These are phyloP conservation scores for Tipula helvola DNA, from an alignment of 2,888 invertebrate genomes.

Conservation along the genomic window DNA sequence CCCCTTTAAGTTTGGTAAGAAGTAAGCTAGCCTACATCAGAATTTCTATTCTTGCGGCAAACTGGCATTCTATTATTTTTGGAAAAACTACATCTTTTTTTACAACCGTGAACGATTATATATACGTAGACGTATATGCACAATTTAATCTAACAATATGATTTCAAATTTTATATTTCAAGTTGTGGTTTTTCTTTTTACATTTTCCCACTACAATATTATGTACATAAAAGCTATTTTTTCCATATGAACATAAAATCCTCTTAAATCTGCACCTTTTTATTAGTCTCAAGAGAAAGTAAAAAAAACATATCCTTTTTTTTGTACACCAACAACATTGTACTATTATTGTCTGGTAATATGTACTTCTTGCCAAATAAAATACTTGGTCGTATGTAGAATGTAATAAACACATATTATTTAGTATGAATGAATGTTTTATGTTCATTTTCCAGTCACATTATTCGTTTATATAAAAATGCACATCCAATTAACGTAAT, in stretches of 20 bases:
- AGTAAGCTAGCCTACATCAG: background rate
- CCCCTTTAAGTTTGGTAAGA: background rate
- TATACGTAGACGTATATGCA: background rate
- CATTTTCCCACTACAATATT: background rate
- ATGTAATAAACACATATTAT: conserved; percentile 4
- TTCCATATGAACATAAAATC: background rate
- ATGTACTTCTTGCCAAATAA: background rate
- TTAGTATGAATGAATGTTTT: background rate
- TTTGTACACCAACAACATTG: background rate
- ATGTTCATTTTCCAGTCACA: background rate
- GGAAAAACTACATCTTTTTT: background rate
- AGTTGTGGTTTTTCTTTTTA: background rate
- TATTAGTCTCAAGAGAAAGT: background rate
- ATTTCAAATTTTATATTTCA: background rate
- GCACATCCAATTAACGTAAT: conserved; percentile 4
- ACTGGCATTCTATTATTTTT: background rate
- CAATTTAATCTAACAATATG: background rate
- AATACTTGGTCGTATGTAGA: background rate
- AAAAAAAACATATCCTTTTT: background rate
- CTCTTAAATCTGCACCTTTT: conserved; percentile 10
- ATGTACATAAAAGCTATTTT: background rate
- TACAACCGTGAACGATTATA: background rate
- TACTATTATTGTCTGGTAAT: background rate
- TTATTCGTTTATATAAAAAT: conserved; percentile 4
- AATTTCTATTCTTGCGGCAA: background rate